These are phyloP conservation scores for Scartelaos histophorus DNA, from an alignment of 2,113 vertebrate species.

Conservation along the genomic window DNA sequence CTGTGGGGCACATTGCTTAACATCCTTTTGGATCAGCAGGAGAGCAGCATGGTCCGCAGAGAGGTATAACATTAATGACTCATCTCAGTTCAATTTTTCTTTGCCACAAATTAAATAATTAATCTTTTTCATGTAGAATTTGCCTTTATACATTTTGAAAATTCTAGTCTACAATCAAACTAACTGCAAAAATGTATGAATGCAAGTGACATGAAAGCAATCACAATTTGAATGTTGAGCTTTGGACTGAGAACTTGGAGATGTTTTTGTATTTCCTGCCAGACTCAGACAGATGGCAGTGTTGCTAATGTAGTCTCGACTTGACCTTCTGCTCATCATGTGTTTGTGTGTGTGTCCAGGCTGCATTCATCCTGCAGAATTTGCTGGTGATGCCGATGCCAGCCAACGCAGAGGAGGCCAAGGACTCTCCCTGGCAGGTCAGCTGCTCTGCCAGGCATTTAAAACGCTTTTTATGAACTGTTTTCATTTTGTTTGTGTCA, in stretches of 20 bases:
- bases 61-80: constrained; percentile 80
- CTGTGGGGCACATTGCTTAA: constrained; percentile 93
- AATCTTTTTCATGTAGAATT: background rate
- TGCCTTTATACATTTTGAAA: background rate
- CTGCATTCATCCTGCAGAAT: constrained; percentile 95
- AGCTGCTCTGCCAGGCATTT: constrained; percentile 66
- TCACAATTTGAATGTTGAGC: constrained; percentile 12
- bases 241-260: constrained; percentile 16
- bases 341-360: constrained; percentile 77
- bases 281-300: constrained; percentile 81
- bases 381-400: constrained; percentile 92
- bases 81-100: background rate
- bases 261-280: constrained; percentile 53
- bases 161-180: background rate
- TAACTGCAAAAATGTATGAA: background rate
- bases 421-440: constrained; percentile 90
- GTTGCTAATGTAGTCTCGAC: constrained; percentile 68
- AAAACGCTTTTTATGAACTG: constrained; percentile 56
- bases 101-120: constrained; percentile 1
- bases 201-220: background rate
- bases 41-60: constrained; percentile 93
- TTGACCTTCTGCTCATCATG: constrained; percentile 16
- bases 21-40: constrained; percentile 91
- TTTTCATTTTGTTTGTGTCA: constrained; percentile 37
- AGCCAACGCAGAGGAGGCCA: constrained; percentile 78